Conservation (phyloP, 2,113 vertebrate species). For the Scopus umbretta region DNA sequence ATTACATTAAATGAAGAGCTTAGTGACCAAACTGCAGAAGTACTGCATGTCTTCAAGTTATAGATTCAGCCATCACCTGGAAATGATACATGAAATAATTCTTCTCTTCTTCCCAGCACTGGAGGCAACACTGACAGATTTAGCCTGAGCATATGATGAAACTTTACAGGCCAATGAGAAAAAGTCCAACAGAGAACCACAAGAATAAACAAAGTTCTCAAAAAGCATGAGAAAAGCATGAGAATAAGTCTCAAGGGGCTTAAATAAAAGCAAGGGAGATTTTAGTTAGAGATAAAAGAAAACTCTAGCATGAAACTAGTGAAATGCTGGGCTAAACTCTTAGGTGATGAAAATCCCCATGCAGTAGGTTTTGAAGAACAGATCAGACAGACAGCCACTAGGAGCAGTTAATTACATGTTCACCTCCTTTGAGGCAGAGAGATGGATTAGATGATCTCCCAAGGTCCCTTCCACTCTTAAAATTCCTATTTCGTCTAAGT, state of each 20-base stretch:
- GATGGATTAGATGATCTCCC: conserved; percentile 50
- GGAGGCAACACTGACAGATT: background rate
- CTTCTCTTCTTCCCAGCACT: background rate
- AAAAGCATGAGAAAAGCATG: background rate
- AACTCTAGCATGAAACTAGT: background rate
- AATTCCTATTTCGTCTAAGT: background rate
- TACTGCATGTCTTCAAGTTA: background rate
- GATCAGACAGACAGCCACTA: conserved; percentile 3
- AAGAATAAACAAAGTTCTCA: background rate
- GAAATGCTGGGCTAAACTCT: conserved; percentile 3
- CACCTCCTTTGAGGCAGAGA: conserved; percentile 16
- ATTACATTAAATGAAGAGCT: background rate
- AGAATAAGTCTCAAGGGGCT: background rate
- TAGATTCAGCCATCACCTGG: background rate
- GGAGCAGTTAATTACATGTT: conserved; percentile 56
- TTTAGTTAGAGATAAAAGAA: background rate
- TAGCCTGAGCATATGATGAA: background rate
- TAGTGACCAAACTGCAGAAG: background rate
- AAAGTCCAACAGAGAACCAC: background rate
- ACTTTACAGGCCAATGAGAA: background rate
- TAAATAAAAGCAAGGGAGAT: conserved; percentile 30
- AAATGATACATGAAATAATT: background rate
- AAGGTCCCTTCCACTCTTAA: conserved; percentile 13
- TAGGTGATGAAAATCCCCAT: conserved; percentile 24
- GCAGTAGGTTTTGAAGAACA: conserved; percentile 22